Base-by-base conservation (phyloP, 2,113 vertebrate genomes). In the Cheirogaleus medius region DNA sequence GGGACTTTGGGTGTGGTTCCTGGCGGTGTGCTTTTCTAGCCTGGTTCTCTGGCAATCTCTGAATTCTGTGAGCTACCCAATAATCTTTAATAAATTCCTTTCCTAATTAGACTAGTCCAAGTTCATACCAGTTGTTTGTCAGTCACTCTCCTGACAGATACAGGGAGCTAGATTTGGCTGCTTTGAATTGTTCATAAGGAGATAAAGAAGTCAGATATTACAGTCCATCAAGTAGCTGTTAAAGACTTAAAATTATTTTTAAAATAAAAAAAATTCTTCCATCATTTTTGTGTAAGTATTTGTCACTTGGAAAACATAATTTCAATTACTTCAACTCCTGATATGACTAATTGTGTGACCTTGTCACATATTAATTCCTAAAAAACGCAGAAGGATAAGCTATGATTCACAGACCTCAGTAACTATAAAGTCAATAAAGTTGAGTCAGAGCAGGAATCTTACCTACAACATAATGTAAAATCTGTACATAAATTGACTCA, bases 281-380 rank as follows among this genome's bases (percentile, higher is more conserved):
- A 20, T 89, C 60, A 78, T 42, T 18, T 39, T 69, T 17, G 42
- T 15, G 87, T 82, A 82, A 87, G 44, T 7, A 60, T 86, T 68
- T 94, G 25, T 76, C 44, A 58, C 80, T 92, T 39, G 87, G 74
- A 90, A 97, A 90, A 92, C 27, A 90, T 37, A 64, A 76, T 92
- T 86, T 87, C 34, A 68, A 83, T 29, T 73, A 56, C 5, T 83
- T 90, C 81, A 63, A 78, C 44, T 74, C 6, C 47, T 87, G 47
- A 73, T 32, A 56, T 34, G 4, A 76, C 15, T 74, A 64, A 68
- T 49, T 74, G 23, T 74, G 10, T 76, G 25, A 69, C 39, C 32
- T 82, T 83, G 32, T 66, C 64, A 49, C 73, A 94, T 89, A 92
- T 66, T 71, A 87, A 92, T 76, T 90, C 44, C 66, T 77, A 49